Percentiles rank a stretch among this genome's conserved stretches.
These are phyloP conservation scores for Myrmecophaga tridactyla DNA, from an alignment of 2,113 vertebrate species.

Conservation along the genomic window DNA sequence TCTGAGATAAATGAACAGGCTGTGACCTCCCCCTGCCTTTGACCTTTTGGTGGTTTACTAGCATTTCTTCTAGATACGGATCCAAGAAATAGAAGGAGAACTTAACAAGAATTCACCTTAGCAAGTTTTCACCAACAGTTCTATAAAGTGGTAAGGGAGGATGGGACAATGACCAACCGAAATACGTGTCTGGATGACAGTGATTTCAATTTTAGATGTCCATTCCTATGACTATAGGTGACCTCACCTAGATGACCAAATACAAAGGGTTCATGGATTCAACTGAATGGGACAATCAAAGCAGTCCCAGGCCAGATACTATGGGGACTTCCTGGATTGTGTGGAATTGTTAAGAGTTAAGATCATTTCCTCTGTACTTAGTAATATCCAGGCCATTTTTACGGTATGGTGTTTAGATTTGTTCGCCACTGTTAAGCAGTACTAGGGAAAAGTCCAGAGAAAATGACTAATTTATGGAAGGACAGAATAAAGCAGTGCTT, in stretches of 20 bases:
- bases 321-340: background rate
- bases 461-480: background rate
- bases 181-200: background rate
- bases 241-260: background rate
- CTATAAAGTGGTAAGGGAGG: background rate
- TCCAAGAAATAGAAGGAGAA: background rate
- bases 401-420: background rate
- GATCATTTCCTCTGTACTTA: background rate
- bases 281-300: background rate
- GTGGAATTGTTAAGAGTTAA: background rate
- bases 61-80: background rate
- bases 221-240: background rate
- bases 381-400: background rate
- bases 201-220: background rate
- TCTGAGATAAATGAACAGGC: background rate
- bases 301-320: background rate
- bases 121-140: background rate
- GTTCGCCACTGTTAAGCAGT: background rate
- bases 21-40: background rate
- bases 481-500: background rate
- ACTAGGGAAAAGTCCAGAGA: background rate
- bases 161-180: background rate
- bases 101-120: background rate
- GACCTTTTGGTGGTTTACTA: background rate
- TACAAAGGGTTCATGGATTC: background rate